Base-by-base conservation (phyloP, 2,888 invertebrate genomes). In the Thereva nobilitata region DNA sequence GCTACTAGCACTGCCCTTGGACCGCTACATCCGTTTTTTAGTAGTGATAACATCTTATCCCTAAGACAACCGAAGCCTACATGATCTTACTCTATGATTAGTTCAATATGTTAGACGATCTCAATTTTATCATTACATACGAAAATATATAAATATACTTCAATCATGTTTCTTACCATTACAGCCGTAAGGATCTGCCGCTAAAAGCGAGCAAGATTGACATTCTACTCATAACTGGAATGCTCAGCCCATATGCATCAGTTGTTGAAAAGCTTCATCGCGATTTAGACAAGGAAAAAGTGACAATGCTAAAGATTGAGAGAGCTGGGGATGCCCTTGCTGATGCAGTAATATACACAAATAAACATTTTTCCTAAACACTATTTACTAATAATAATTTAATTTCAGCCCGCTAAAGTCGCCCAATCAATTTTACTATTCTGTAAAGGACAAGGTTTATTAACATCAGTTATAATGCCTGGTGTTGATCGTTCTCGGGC, bases 391-490 rank as follows among this genome's bases (percentile, higher is more conserved):
- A 10, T 9, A 54, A 37, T 54, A 4, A 1, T 42, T 53, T 56
- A 7, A 68, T 80, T 82, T 52, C 84, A 94, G 93, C 93, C 94
- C 7, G 91, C 91, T 38, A 93, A 93, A 79, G 87, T 94, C 68
- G 89, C 93, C 38, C 92, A 93, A 76, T 91, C 92, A 63, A 86
- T 95, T 76, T 85, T 94, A 71, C 86, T 94, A 66, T 93, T 95
- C 84, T 90, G 92, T 82, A 94, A 95, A 79, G 94, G 94, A 1
- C 89, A 92, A 78, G 93, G 94, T 2, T 82, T 89, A 71, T 84
- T 92, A 75, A 92, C 92, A 50, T 92, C 92, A 0, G 87, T 92
- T 49, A 88, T 91, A 1, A 87, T 92, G 80, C 91, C 91, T 0
- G 90, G 92, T 10, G 88, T 93, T 57, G 90, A 91, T 76, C 85